Conservation (phyloP, 1,140 invertebrate genomes). For the Phymastichus coffea region DNA sequence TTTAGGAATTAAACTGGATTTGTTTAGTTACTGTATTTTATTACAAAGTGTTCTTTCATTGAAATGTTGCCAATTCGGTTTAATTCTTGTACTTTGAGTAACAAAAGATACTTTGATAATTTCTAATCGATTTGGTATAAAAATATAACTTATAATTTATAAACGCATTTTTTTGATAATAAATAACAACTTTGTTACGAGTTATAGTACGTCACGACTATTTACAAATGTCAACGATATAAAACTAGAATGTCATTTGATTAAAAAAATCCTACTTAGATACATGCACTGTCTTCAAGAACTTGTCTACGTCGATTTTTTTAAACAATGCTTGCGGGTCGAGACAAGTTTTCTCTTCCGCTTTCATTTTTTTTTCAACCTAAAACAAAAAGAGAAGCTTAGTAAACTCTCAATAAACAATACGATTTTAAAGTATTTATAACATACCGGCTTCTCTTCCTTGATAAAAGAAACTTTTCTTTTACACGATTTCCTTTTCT, state of each 20-base stretch:
- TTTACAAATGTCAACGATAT: too few relatives aligned
- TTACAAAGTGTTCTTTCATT: too few relatives aligned
- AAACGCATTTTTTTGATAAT: not conserved
- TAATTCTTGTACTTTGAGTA: too few relatives aligned
- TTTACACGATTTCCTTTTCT: slow-evolving; percentile 30
- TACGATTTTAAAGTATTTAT: too few relatives aligned
- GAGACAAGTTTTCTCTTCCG: too few relatives aligned
- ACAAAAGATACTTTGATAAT: too few relatives aligned
- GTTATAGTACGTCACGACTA: too few relatives aligned
- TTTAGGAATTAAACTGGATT: too few relatives aligned
- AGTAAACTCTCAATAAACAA: too few relatives aligned
- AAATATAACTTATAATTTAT: slow-evolving; percentile 4
- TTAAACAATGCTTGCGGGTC: slow-evolving; percentile 38
- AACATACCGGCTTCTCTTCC: slow-evolving; percentile 35
- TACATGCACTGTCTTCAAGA: slow-evolving; percentile 41
- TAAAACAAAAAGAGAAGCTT: slow-evolving; percentile 26
- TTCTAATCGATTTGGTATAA: not conserved
- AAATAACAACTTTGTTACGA: not conserved
- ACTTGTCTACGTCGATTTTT: slow-evolving; percentile 41
- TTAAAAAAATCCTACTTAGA: slow-evolving; percentile 4
- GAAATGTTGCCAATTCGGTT: too few relatives aligned
- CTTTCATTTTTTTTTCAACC: slow-evolving; percentile 34
- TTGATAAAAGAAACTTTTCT: slow-evolving; percentile 29
- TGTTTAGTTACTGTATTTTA: too few relatives aligned
- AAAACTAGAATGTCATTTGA: too few relatives aligned